Evolutionary conservation across 2,113 vertebrate species (phyloP), one percentile per base, ranked within the genome.

Genomic region (Panthera leo): DNA sequence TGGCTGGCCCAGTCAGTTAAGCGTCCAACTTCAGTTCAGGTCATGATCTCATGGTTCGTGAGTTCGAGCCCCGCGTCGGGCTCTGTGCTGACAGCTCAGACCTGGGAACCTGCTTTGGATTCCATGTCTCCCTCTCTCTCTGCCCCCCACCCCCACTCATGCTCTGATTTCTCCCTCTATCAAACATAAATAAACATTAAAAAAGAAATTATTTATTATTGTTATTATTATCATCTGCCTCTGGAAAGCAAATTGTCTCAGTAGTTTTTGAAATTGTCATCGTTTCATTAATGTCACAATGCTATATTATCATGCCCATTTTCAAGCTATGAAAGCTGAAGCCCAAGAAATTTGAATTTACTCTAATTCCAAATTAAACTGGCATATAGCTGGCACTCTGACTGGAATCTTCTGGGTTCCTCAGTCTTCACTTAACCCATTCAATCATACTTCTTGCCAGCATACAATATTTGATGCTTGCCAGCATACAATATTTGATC

Each of bases 301-400:
- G 34, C 29, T 75, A 11, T 68, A 36, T 75, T 48, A 27, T 67
- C 12, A 76, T 29, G 75, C 75, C 48, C 19, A 87, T 91, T 87
- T 88, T 91, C 39, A 94, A 91, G 67, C 48, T 94, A 91, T 82
- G 21, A 87, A 87, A 83, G 87, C 7, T 9, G 18, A 71, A 91
- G 75, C 83, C 58, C 31, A 67, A 85, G 61, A 84, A 31, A 90
- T 79, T n/a, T 91, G 36, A 58, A 61, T 75, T 83, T 82, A 48
- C 82, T 91, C 36, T 83, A 61, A 94, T 39, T 76, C 55, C 48
- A 91, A 48, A 48, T 83, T 48, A 88, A 94, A 86, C 42, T 76
- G 36, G 19, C 55, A 36, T 67, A 58, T 42, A 91, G 19, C 67
- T 19, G 29, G 83, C 34, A n/a, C 34, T 83, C 87, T 80, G 31